Conservation (phyloP, 2,888 invertebrate genomes). For the Spodoptera exigua region DNA sequence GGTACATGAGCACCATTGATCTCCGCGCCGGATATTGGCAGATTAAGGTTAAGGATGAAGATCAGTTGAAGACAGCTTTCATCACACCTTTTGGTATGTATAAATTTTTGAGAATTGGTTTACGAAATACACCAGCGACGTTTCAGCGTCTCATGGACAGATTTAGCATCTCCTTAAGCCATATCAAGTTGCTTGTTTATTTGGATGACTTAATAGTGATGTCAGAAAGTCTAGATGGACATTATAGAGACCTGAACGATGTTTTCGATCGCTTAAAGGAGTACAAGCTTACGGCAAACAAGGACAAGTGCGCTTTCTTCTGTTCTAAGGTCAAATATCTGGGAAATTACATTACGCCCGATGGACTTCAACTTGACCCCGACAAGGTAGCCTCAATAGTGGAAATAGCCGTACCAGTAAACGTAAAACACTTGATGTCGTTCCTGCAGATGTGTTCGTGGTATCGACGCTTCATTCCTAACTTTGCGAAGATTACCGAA, state of each 20-base stretch:
- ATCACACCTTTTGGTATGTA: conserved; percentile 68
- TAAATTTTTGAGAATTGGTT: conserved; percentile 62
- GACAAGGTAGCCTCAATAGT: conserved; percentile 55
- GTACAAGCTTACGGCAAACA: conserved; percentile 39
- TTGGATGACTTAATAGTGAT: conserved; percentile 64
- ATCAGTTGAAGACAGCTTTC: too few relatives aligned
- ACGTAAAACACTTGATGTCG: conserved; percentile 44
- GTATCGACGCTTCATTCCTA: conserved; percentile 41
- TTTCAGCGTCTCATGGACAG: conserved; percentile 56
- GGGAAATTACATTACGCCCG: too few relatives aligned
- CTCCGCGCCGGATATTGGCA: too few relatives aligned
- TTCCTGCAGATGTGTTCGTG: conserved; percentile 61
- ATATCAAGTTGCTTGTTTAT: conserved; percentile 49
- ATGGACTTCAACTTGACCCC: conserved; percentile 41
- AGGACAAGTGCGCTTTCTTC: too few relatives aligned
- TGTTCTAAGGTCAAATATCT: too few relatives aligned
- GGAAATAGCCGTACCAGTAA: conserved; percentile 28
- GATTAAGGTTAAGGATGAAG: too few relatives aligned
- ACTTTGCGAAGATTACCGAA: conserved; percentile 35
- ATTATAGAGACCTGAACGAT: too few relatives aligned
- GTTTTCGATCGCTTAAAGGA: conserved; percentile 40
- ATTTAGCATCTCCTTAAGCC: conserved; percentile 12
- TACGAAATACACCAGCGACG: conserved; percentile 53
- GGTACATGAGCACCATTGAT: too few relatives aligned
- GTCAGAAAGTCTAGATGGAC: conserved; percentile 55